Conservation (phyloP, 2,113 vertebrate genomes). For the Chrysemys picta region DNA sequence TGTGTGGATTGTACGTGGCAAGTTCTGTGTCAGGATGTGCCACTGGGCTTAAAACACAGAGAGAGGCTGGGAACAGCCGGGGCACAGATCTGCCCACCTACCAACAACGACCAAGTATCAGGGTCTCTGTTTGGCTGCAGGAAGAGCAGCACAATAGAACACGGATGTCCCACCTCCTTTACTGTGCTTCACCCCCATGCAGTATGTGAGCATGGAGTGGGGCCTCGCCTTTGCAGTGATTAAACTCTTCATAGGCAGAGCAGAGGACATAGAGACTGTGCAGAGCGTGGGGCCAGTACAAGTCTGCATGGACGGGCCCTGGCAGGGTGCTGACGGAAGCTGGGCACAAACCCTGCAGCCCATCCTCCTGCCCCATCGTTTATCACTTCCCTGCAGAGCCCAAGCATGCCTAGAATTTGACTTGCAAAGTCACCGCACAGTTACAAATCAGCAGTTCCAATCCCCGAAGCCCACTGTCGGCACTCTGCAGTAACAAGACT, state of each 20-base stretch:
- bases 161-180: accelerated
- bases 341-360: background rate
- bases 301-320: background rate
- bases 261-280: accelerated
- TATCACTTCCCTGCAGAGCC: background rate
- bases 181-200: background rate
- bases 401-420: background rate
- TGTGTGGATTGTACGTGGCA: background rate
- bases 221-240: background rate
- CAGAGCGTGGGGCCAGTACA: background rate
- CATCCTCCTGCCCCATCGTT: no score
- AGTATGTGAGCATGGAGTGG: background rate
- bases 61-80: background rate
- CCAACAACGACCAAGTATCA: background rate
- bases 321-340: background rate
- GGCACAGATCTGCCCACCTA: background rate
- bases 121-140: background rate
- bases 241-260: accelerated
- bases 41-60: background rate
- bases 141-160: background rate
- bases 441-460: background rate
- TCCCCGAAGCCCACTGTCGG: background rate
- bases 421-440: background rate
- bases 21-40: background rate
- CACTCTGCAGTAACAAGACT: accelerated